These are phyloP conservation scores for Sebastes goodei DNA, from an alignment of 2,797 vertebrate species.

Conservation along the genomic window DNA sequence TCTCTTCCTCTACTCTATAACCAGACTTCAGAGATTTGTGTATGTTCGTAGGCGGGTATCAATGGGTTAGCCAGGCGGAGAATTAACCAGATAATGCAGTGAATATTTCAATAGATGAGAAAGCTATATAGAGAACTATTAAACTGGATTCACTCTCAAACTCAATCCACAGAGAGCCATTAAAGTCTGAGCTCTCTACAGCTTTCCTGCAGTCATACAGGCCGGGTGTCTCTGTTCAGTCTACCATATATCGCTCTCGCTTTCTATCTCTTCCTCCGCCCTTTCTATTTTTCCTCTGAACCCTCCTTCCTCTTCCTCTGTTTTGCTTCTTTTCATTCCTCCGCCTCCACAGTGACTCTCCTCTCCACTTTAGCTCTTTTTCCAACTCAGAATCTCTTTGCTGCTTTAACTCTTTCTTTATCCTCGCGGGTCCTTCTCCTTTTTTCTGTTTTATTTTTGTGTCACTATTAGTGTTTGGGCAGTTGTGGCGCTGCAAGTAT, in stretches of 20 bases:
- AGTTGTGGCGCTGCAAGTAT: background rate
- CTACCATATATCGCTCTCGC: conserved; percentile 13
- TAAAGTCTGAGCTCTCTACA: conserved; percentile 15
- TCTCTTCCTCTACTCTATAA: background rate
- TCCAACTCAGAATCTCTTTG: conserved; percentile 1
- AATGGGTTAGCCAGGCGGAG: background rate
- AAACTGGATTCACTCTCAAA: conserved; percentile 19
- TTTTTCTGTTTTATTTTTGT: background rate
- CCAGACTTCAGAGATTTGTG: background rate
- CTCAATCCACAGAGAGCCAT: conserved; percentile 26
- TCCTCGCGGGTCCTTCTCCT: background rate
- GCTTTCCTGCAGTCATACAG: conserved; percentile 14
- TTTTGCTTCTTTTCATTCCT: conserved; percentile 4
- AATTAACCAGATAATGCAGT: conserved; percentile 30
- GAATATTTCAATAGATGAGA: conserved; percentile 23
- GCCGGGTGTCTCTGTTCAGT: conserved; percentile 17
- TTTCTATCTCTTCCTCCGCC: conserved; percentile 12
- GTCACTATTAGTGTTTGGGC: background rate
- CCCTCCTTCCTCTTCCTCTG: conserved; percentile 5
- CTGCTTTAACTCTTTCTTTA: background rate
- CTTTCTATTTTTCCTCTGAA: conserved; percentile 18
- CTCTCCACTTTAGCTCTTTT: background rate
- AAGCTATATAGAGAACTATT: background rate
- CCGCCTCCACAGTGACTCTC: background rate
- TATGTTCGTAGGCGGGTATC: background rate